phyloP scores from a whole-genome alignment of 2,797 vertebrate species.

The Hemibagrus guttatus region DNA sequence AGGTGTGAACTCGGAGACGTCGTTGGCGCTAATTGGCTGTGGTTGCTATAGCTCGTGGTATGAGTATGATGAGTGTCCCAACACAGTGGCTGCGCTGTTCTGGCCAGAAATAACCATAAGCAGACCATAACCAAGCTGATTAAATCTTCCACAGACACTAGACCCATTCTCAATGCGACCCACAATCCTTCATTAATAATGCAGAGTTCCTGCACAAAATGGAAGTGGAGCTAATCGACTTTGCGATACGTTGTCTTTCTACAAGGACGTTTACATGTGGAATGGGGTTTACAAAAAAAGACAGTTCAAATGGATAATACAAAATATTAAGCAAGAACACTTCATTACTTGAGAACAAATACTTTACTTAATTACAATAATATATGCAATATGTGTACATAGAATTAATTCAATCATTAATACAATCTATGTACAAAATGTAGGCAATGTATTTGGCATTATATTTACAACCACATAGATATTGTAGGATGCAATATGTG shows the following conservation, averaged over 20 bases:
- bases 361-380: not conserved
- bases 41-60: conserved; percentile 22
- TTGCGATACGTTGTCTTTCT: conserved; percentile 3
- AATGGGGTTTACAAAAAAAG: not conserved
- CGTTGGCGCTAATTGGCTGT: conserved; percentile 45
- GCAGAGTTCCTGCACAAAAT: not conserved
- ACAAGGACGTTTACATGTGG: not conserved
- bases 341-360: not conserved
- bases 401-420: too few species aligned
- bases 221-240: conserved; percentile 1
- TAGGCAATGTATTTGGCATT: too few species aligned
- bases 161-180: not conserved
- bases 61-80: conserved; percentile 19
- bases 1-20: conserved; percentile 45
- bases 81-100: not conserved
- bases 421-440: too few species aligned
- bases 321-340: not conserved
- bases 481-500: not conserved
- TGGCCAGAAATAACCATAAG: conserved; percentile 25
- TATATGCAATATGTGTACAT: not conserved
- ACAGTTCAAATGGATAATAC: not conserved
- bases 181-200: conserved; percentile 21
- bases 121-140: not conserved
- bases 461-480: not conserved
- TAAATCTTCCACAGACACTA: not conserved